Base-by-base conservation (phyloP, 2,888 invertebrate species). In the Aporophyla nigra region DNA sequence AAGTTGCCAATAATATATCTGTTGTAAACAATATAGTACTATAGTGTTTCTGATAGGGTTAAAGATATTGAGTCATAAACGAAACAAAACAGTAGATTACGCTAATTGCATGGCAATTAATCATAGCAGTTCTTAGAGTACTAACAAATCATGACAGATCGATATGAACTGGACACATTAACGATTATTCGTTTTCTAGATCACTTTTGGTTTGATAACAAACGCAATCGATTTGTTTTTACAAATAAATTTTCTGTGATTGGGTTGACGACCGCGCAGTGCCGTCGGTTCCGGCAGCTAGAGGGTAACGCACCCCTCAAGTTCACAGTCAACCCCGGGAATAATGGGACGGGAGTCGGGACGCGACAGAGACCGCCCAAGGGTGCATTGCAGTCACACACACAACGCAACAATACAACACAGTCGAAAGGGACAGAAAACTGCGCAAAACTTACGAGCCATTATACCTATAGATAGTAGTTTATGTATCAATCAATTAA, bases 241-340 rank as follows among this genome's bases (percentile, higher is more conserved):
- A 74, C n/a, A 65, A 75, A 70, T 73, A 85, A 24, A 74, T 86
- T 84, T n/a, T 83, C 78, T 85, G 86, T 79, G 86, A 89, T 89
- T 90, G 89, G 90, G 93, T 93, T 92, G 89, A 90, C 87, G 92
- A 93, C 91, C 92, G 87, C 90, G 87, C 83, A 87, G 88, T 82
- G 87, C 86, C 86, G 73, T 89, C 88, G 87, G 85, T 88, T 86
- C 81, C 85, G 85, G 81, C 83, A 80, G 78, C 86, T 83, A 86
- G 93, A 94, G 96, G 96, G 96, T 96, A 95, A 93, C 93, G 94
- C 95, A 95, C 96, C 96, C 96, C 93, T 94, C 95, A 95, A 95
- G 95, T 94, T 95, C 94, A 95, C 93, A 94, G 93, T 90, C 93
- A 92, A 90, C 91, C 92, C 92, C 90, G 91, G 94, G 94, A 93